These are phyloP conservation scores for Eulemur rubriventer DNA, from an alignment of 2,797 vertebrate species.

Conservation along the genomic window DNA sequence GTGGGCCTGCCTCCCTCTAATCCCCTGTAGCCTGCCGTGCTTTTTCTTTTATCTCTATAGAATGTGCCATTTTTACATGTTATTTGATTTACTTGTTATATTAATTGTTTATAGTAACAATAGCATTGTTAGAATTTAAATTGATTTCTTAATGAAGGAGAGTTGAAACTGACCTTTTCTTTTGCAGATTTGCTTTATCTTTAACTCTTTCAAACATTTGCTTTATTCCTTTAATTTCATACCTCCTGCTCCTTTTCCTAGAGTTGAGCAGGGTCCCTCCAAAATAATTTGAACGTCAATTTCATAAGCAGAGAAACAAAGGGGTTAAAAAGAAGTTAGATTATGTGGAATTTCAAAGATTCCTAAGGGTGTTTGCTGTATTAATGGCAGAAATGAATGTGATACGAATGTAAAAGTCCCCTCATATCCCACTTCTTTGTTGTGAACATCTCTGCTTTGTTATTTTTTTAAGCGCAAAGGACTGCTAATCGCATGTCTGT, in stretches of 20 bases:
- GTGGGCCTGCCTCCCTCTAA: background rate
- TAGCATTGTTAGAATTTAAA: rapidly evolving
- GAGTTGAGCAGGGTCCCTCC: background rate
- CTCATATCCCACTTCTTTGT: background rate
- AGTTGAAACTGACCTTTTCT: background rate
- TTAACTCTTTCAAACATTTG: rapidly evolving
- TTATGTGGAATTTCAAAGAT: no score
- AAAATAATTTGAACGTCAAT: background rate
- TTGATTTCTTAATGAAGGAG: background rate
- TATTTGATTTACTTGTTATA: rapidly evolving
- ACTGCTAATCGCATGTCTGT: slow-evolving; percentile 96
- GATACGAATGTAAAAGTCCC: background rate
- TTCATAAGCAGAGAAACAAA: background rate
- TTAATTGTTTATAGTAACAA: rapidly evolving
- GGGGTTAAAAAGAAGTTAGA: background rate
- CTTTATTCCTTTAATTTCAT: background rate
- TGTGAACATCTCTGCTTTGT: background rate
- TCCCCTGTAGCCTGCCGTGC: background rate
- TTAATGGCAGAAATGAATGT: rapidly evolving
- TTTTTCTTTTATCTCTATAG: rapidly evolving
- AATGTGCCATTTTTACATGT: background rate
- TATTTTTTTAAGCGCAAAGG: slow-evolving; percentile 91
- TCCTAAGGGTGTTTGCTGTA: rapidly evolving
- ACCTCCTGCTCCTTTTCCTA: background rate
- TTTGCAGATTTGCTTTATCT: background rate